phyloP scores from a whole-genome alignment of 2,797 vertebrate species.

The Selene dorsalis region DNA sequence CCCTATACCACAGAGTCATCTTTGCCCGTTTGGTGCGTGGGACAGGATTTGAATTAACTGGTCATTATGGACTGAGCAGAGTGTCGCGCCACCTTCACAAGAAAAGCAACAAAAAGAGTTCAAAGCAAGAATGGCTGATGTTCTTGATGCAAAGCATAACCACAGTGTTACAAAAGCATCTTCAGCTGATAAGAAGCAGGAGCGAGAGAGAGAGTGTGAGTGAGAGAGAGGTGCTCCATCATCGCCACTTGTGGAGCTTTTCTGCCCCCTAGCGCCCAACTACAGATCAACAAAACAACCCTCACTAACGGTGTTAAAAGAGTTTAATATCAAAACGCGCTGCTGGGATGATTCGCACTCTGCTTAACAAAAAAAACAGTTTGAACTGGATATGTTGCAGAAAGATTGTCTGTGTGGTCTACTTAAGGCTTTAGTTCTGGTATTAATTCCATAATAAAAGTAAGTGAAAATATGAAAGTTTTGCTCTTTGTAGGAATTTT shows the following conservation, averaged over 20 bases:
- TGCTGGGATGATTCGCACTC: conserved; percentile 38
- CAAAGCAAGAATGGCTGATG: not conserved
- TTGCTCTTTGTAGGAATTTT: not conserved
- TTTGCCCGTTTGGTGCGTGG: not conserved
- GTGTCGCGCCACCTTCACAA: not conserved
- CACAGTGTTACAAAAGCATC: conserved; percentile 13
- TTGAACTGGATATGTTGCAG: conserved; percentile 23
- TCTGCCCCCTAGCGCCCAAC: conserved; percentile 80
- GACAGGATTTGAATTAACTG: not conserved
- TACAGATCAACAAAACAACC: not conserved
- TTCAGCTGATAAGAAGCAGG: conserved; percentile 23
- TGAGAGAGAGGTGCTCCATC: not conserved
- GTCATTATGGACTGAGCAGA: not conserved
- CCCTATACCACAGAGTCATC: not conserved
- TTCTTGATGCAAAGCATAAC: not conserved
- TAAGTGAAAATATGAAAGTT: conserved; percentile 7
- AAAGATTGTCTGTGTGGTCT: not conserved
- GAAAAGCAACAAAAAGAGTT: not conserved
- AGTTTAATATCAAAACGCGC: conserved; percentile 17
- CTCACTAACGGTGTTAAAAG: not conserved
- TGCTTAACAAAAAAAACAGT: conserved; percentile 25
- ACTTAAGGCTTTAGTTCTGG: not conserved
- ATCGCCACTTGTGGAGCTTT: conserved; percentile 74
- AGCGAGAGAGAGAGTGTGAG: not conserved
- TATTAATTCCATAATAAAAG: not conserved